Percentiles rank a stretch among this genome's conserved stretches.
Conservation (phyloP, 2,113 vertebrate species). For the Microcebus lehilahytsara region DNA sequence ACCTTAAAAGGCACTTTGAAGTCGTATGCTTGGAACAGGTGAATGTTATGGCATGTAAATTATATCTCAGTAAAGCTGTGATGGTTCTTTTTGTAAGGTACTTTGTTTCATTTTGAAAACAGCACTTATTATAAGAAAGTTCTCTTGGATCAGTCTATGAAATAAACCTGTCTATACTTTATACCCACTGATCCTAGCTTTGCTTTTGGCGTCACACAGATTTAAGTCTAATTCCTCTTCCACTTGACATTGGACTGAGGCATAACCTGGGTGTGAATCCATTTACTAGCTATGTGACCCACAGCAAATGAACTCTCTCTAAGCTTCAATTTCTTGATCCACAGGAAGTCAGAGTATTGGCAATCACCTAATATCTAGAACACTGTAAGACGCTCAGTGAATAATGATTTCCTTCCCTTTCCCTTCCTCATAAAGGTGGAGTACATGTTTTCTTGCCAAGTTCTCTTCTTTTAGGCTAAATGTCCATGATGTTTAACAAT, state of each 20-base stretch:
- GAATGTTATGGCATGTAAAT: background rate
- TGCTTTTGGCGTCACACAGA: background rate
- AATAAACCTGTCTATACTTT: background rate
- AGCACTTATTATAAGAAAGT: background rate
- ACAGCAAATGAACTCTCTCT: background rate
- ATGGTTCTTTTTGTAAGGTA: background rate
- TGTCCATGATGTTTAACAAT: background rate
- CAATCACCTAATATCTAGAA: background rate
- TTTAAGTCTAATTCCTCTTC: background rate
- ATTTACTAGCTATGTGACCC: background rate
- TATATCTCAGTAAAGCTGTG: background rate
- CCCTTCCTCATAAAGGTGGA: background rate
- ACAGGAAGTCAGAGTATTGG: background rate
- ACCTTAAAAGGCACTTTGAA: slow-evolving; percentile 1
- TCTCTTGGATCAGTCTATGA: background rate
- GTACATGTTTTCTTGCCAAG: background rate
- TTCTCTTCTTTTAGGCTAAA: background rate
- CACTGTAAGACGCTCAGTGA: background rate
- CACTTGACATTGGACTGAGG: background rate
- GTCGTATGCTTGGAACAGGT: background rate
- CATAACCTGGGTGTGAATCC: background rate
- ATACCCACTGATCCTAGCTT: background rate
- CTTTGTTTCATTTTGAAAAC: background rate
- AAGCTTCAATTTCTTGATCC: background rate
- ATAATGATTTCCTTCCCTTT: background rate